Conservation (phyloP, 53 echinoderm and acorn worm species). For the Echinarachnius parma region DNA sequence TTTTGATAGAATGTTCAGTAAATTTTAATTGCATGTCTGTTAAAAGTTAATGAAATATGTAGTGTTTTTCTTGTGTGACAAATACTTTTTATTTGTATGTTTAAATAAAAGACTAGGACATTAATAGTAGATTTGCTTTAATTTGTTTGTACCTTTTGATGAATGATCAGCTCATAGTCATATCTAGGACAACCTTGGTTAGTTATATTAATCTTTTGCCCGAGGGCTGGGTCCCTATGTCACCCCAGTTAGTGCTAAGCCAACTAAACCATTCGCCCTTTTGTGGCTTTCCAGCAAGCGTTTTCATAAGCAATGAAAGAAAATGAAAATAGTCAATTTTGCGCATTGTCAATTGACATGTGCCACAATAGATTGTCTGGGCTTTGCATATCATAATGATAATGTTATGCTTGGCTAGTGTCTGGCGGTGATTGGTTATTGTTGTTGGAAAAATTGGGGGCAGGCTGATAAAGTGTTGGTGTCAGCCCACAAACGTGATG, state of each 20-base stretch:
- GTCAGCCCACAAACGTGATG: conserved; percentile 38
- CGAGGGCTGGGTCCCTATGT: conserved; percentile 33
- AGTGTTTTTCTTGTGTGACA: too few relatives aligned
- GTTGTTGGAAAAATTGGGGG: conserved; percentile 31
- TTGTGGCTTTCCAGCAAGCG: neutral
- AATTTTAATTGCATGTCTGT: too few relatives aligned
- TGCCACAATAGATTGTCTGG: conserved; percentile 26
- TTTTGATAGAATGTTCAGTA: too few relatives aligned
- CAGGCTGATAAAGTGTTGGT: conserved; percentile 5
- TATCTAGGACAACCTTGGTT: conserved; percentile 33
- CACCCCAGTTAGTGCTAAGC: conserved; percentile 12
- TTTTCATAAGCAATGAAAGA: conserved; percentile 17
- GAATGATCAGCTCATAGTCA: conserved; percentile 46
- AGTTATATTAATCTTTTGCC: conserved; percentile 40
- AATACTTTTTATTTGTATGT: too few relatives aligned
- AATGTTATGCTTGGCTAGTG: conserved; percentile 26
- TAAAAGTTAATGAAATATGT: too few relatives aligned
- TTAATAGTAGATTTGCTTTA: too few relatives aligned
- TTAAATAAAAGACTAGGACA: too few relatives aligned
- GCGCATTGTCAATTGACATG: conserved; percentile 22
- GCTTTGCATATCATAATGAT: conserved; percentile 45
- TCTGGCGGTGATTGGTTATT: conserved; percentile 36
- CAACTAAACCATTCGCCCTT: conserved; percentile 28
- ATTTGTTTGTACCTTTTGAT: too few relatives aligned
- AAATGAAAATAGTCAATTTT: conserved; percentile 26